Base-by-base conservation (phyloP, 64 coral and sea anemone species). In the Pocillopora damicornis region DNA sequence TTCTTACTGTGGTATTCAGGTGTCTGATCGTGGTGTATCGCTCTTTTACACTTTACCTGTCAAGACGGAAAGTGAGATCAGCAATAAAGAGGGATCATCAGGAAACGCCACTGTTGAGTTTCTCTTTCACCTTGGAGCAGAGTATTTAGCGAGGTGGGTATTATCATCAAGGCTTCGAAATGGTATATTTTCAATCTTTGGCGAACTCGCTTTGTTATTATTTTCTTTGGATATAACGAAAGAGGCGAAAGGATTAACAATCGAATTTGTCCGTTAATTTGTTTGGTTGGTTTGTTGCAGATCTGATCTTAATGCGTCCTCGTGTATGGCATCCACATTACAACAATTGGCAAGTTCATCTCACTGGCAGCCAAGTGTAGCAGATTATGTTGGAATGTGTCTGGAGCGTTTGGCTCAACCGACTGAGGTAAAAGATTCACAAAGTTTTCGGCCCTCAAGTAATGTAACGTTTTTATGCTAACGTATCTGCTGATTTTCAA, bases 71-170 rank as follows among this genome's bases (percentile, higher is more conserved):
- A 74, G 89, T 11, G 77, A 95, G 66, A 78, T 59, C 36, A 91
- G 90, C 13, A 76, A 17, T 58, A 86, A 89, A 16, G 79, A 92
- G 10, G 63, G 3, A 45, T 76, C 38, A 13, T 60, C 73, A 30
- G 97, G 97, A 9, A 92, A 77, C 38, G 76, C 75, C 57, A 95
- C 93, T 51, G 91, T 95, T 20, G 90, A 90, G 17, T 99, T 92
- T 59, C 93, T 99, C 20, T 94, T 94, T 65, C 88, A 89, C 16
- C 93, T 99, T 66, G 97, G 97, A 76, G 97, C 97, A 58, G 97
- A 99, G 37, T 99, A 95, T 74, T 60, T 99, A 16, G 88, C 90
- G 45, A 94, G 93, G 95, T 98, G n/a, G 25, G 80, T 69, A 6
- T 51, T 51, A 51, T 7, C 42, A 51, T 51, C 42, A 51, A 7